A percentile compares a stretch with the other conserved stretches of the same genome.
Conservation (phyloP, 1,140 invertebrate species). For the Oreohelix idahoensis region DNA sequence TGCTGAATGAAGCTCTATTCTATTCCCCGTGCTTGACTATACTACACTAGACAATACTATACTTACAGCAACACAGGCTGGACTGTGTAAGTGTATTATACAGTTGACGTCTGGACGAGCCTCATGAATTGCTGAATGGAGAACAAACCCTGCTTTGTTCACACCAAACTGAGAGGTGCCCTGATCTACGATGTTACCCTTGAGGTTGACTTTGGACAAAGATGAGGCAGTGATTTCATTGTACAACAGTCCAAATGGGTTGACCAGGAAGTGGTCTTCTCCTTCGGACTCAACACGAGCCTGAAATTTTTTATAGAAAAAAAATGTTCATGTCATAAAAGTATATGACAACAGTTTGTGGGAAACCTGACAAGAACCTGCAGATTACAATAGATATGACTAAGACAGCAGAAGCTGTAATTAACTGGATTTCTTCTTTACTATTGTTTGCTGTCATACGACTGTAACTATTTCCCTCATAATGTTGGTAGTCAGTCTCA, state of each 20-base stretch:
- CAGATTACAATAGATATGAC: too few relatives aligned
- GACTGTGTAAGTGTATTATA: conserved; percentile 94
- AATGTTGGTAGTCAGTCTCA: too few relatives aligned
- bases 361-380: too few relatives aligned
- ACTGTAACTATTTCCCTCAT: too few relatives aligned
- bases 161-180: conserved; percentile 90
- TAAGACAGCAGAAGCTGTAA: too few relatives aligned
- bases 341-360: too few relatives aligned
- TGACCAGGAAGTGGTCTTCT: conserved; percentile 95
- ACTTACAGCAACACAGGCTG: conserved; percentile 89
- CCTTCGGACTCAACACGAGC: conserved; percentile 91
- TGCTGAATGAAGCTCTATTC: too few relatives aligned
- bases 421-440: too few relatives aligned
- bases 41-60: not conserved
- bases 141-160: conserved; percentile 84
- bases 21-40: too few relatives aligned
- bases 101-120: conserved; percentile 96
- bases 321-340: too few relatives aligned
- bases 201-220: conserved; percentile 95
- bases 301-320: too few relatives aligned
- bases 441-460: too few relatives aligned
- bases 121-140: conserved; percentile 97
- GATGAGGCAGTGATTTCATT: conserved; percentile 98
- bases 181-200: conserved; percentile 68
- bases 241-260: conserved; percentile 95